These are phyloP conservation scores for Ooceraea biroi DNA, from an alignment of 1,140 invertebrate species.

Conservation along the genomic window DNA sequence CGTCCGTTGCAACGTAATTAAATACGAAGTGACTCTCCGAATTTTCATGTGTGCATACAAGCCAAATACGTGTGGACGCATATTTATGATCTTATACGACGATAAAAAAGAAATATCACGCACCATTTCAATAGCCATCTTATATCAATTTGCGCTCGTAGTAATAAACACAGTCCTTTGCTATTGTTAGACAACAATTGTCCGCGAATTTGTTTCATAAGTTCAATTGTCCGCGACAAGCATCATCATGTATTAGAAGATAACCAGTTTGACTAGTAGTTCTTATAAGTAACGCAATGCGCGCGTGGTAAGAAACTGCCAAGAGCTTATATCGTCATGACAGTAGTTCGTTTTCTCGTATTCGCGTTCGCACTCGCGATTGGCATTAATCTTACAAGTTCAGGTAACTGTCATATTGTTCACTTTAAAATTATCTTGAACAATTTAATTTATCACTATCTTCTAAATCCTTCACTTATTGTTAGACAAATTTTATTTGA, in stretches of 20 bases:
- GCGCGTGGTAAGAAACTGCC: not conserved
- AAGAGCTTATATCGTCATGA: not conserved
- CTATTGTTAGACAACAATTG: slow-evolving; percentile 21
- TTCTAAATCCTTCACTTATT: too few species aligned
- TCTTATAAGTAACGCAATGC: slow-evolving; percentile 14
- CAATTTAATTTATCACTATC: too few species aligned
- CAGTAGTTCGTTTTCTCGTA: too few species aligned
- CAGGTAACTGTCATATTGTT: not conserved
- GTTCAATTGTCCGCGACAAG: not conserved
- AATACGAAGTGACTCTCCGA: slow-evolving; percentile 30
- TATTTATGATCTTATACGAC: slow-evolving; percentile 28
- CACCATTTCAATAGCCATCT: not conserved
- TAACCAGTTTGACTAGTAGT: not conserved
- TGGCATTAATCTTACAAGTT: not conserved
- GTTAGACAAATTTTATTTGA: too few species aligned
- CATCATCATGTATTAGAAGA: too few species aligned
- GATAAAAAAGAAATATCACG: slow-evolving; percentile 28
- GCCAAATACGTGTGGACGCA: not conserved
- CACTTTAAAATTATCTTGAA: too few species aligned
- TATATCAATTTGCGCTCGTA: not conserved
- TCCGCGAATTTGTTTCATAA: not conserved
- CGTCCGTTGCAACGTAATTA: slow-evolving; percentile 40
- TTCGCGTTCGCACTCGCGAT: not conserved
- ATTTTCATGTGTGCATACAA: not conserved
- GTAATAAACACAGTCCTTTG: slow-evolving; percentile 14